phyloP scores from a whole-genome alignment of 1,140 invertebrate genomes.

The Neotoxoptera formosana region DNA sequence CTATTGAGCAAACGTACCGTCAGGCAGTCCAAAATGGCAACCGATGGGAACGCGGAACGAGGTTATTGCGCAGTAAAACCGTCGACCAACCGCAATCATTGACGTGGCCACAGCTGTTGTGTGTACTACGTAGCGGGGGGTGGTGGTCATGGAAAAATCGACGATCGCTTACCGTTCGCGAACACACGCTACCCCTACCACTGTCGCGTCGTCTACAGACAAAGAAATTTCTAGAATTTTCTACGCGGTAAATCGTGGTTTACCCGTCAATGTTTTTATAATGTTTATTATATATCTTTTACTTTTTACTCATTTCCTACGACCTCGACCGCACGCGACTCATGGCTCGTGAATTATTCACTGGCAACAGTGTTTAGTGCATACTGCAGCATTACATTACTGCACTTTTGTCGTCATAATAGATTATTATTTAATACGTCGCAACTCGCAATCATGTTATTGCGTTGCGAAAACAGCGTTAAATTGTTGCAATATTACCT shows the following conservation, averaged over 20 bases:
- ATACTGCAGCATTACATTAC: background rate
- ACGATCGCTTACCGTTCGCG: background rate
- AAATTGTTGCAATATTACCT: background rate
- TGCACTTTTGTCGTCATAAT: background rate
- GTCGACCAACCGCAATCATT: background rate
- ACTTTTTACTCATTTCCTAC: too few species aligned
- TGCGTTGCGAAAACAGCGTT: background rate
- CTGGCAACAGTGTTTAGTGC: background rate
- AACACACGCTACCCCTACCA: too few species aligned
- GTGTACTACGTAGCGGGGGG: background rate
- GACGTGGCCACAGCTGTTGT: background rate
- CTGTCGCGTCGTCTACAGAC: background rate
- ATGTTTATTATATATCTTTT: too few species aligned
- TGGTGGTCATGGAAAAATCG: background rate
- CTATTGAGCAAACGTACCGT: background rate
- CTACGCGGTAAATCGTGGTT: background rate
- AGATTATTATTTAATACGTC: too few species aligned
- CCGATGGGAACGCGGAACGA: background rate
- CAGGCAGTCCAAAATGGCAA: background rate
- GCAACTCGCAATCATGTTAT: background rate
- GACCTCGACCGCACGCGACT: background rate
- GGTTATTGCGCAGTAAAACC: background rate
- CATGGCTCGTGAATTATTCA: background rate
- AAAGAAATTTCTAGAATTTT: constrained; percentile 3
- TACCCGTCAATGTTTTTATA: background rate